Evolutionary conservation across 2,888 invertebrate genomes (phyloP), one percentile per base, ranked within the genome.

Genomic region (Chaitophorus viminalis): DNA sequence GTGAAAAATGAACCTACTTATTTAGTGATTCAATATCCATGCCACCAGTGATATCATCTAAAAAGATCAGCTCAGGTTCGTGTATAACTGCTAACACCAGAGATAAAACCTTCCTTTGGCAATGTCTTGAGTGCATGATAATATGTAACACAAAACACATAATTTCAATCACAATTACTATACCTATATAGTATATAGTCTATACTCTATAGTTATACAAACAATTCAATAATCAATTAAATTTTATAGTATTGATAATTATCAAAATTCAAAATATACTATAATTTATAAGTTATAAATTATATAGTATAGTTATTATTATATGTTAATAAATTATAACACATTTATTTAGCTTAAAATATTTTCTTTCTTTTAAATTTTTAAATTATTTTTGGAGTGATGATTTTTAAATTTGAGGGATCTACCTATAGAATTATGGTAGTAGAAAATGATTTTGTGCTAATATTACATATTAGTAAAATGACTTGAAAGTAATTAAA

Each of bases 31-130:
- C 11, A 9, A 74, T 46, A 31, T 87, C 87, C 54, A 87, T 17
- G 11, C 87, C 87, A 46, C 60, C 74, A 4, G 87, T 87, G 60
- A 87, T 87, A n/a, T 87, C 87, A 8, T 87, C 87, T 46, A 87
- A 74, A 81, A 87, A n/a, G 6, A 87, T 81, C 11, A 81, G 9
- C 46, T 81, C 74, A 9, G 87, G 87, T 81, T 87, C 81, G 46
- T 81, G 87, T 81, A 87, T 46, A 46, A 81, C 14, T 39, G 87
- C 79, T 25, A 87, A 65, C 18, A 75, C 74, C 39, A 87, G 31
- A 29, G 79, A 81, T 46, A 87, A 87, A 21, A 75, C 18, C 39
- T 87, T 87, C 33, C 74, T 87, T 17, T 87, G 81, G 25, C 39
- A 60, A 5, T 21, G 79, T 36, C 86, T 87, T 65, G 18, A 60